phyloP scores from a whole-genome alignment of 2,888 invertebrate genomes.

The Aspidapion aeneum region DNA sequence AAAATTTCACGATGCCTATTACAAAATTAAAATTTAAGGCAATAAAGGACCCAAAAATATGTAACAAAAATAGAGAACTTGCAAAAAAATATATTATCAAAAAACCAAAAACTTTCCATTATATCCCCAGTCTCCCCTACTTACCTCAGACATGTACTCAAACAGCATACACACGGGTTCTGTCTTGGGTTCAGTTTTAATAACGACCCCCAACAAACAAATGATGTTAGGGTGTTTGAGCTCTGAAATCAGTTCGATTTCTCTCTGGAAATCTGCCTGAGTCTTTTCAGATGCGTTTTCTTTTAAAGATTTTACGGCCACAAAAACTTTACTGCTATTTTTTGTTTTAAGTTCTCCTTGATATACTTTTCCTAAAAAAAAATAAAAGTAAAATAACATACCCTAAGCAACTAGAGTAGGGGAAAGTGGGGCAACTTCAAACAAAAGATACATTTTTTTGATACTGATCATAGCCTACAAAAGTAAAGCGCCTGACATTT shows the following conservation, averaged over 20 bases:
- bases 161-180: conserved; percentile 95
- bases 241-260: conserved; percentile 93
- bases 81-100: too few species aligned
- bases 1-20: not conserved
- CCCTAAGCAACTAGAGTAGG: too few species aligned
- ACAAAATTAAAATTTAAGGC: too few species aligned
- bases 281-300: conserved; percentile 91
- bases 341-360: conserved; percentile 83
- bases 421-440: too few species aligned
- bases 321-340: conserved; percentile 69
- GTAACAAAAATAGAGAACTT: too few species aligned
- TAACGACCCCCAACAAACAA: conserved; percentile 87
- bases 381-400: too few species aligned
- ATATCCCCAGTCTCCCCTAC: too few species aligned
- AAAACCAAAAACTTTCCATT: too few species aligned
- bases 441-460: too few species aligned
- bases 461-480: too few species aligned
- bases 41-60: too few species aligned
- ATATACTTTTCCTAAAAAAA: conserved; percentile 76
- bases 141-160: conserved; percentile 86
- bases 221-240: conserved; percentile 94
- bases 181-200: conserved; percentile 84
- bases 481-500: too few species aligned
- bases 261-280: conserved; percentile 87
- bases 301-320: conserved; percentile 92